Evolutionary conservation across 2,113 vertebrate species (phyloP).

Genomic region (Poeciliopsis prolifica): DNA sequence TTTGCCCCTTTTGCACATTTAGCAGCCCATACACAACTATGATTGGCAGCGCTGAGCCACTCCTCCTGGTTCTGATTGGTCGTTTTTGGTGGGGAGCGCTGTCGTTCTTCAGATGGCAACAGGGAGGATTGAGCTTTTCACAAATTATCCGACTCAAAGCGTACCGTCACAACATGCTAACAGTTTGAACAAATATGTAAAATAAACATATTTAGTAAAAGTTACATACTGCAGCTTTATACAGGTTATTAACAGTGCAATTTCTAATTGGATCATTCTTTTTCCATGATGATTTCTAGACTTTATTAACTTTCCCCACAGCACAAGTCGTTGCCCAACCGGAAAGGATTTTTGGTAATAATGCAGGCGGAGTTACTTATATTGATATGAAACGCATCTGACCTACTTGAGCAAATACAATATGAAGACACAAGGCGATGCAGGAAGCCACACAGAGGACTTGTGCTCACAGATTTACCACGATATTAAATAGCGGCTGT

Average conservation of each 20-base stretch:
- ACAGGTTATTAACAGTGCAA: not conserved
- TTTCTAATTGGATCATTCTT: not conserved
- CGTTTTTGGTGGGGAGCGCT: no score
- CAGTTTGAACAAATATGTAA: no score
- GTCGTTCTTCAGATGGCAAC: no score
- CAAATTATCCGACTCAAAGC: no score
- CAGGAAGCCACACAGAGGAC: not conserved
- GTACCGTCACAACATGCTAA: no score
- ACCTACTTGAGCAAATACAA: slow-evolving; percentile 17
- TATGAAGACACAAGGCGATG: not conserved
- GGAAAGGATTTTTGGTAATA: not conserved
- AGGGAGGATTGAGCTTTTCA: no score
- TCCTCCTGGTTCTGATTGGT: no score
- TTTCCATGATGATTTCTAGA: slow-evolving; percentile 5
- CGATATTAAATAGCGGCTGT: slow-evolving; percentile 31
- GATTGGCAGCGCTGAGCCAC: no score
- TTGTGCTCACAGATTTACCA: not conserved
- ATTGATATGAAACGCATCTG: slow-evolving; percentile 7
- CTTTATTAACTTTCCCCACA: slow-evolving; percentile 5
- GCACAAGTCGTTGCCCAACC: slow-evolving; percentile 3
- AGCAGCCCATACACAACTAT: no score
- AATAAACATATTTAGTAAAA: no score
- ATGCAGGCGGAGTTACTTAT: slow-evolving; percentile 25
- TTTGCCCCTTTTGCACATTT: no score
- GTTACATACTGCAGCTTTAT: no score